These are phyloP conservation scores for Drosophila falleni DNA, from an alignment of 2,888 invertebrate genomes.

Conservation along the genomic window DNA sequence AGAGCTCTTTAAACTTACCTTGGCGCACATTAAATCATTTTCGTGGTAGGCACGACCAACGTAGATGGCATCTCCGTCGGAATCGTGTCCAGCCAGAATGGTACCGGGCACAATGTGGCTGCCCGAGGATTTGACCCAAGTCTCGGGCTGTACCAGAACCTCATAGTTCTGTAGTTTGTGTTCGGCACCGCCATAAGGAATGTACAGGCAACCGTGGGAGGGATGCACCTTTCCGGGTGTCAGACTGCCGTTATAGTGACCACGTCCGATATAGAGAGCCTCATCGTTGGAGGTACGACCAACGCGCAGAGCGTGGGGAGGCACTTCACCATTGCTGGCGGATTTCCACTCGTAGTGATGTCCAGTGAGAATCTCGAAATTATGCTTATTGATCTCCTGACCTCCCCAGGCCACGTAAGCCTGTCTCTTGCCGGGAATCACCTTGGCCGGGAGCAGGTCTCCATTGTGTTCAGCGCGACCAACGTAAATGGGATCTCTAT, in stretches of 20 bases:
- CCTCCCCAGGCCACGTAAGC: constrained; percentile 86
- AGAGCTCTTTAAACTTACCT: constrained; percentile 76
- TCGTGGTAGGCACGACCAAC: constrained; percentile 86
- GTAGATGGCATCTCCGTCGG: constrained; percentile 84
- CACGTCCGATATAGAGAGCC: constrained; percentile 87
- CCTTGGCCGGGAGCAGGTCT: constrained; percentile 88
- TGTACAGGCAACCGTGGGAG: constrained; percentile 86
- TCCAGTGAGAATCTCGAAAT: constrained; percentile 86
- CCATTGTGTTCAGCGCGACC: constrained; percentile 87
- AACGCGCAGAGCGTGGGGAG: constrained; percentile 82
- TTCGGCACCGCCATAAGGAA: constrained; percentile 86
- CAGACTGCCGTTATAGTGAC: constrained; percentile 86
- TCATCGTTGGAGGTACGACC: constrained; percentile 86
- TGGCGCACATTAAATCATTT: constrained; percentile 88
- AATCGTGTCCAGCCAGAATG: constrained; percentile 84
- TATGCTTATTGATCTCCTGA: constrained; percentile 86
- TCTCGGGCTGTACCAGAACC: constrained; percentile 85
- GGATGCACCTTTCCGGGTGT: constrained; percentile 88
- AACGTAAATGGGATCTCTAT: constrained; percentile 84
- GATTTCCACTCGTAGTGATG: constrained; percentile 87
- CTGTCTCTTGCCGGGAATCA: constrained; percentile 85
- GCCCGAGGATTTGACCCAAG: constrained; percentile 82
- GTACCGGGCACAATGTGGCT: constrained; percentile 85
- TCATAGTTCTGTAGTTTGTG: constrained; percentile 85
- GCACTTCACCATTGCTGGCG: constrained; percentile 76